Conservation (phyloP, 2,888 invertebrate genomes). For the Tolmerus cingulatus region DNA sequence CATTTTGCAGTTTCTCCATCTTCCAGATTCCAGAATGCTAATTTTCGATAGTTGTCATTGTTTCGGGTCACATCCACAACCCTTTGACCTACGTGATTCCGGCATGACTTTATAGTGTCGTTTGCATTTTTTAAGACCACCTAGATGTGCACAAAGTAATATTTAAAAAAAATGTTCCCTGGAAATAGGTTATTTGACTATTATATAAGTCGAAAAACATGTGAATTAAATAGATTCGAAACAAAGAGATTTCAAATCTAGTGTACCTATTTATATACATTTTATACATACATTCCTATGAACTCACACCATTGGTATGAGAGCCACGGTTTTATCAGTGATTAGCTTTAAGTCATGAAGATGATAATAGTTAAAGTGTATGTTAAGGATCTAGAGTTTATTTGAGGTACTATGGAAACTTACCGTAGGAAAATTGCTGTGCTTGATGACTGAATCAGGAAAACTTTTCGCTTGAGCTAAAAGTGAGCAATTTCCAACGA, state of each 20-base stretch:
- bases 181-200: not conserved
- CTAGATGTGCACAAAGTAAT: too few species aligned
- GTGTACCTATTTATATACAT: too few species aligned
- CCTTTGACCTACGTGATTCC: not conserved
- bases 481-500: not conserved
- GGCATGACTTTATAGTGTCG: conserved; percentile 4
- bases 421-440: not conserved
- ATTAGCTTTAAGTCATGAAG: too few species aligned
- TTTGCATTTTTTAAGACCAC: not conserved
- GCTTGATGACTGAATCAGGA: not conserved
- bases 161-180: too few species aligned
- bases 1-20: not conserved
- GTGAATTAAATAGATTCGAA: too few species aligned
- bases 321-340: too few species aligned
- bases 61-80: not conserved
- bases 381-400: too few species aligned
- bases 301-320: too few species aligned
- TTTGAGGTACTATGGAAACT: not conserved
- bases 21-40: not conserved
- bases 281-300: too few species aligned
- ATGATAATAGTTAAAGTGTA: too few species aligned
- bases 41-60: not conserved
- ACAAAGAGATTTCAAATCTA: too few species aligned
- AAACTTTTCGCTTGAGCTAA: not conserved
- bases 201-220: too few species aligned